These are phyloP conservation scores for Neosilurus hyrtlii DNA, from an alignment of 2,797 vertebrate genomes.

Conservation along the genomic window DNA sequence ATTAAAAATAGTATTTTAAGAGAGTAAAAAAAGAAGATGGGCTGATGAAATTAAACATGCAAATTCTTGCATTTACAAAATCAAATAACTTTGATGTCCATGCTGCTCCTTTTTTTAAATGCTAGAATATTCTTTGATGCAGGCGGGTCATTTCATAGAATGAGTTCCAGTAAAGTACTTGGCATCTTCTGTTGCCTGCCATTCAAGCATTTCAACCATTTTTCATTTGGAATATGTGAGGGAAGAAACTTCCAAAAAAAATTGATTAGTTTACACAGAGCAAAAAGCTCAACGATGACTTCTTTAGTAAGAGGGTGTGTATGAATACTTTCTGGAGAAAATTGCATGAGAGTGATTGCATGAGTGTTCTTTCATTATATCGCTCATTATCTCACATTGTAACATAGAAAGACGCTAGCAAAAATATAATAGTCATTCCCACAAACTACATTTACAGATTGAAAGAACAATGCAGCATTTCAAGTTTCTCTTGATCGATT, in stretches of 20 bases:
- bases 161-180: background rate
- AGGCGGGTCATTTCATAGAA: background rate
- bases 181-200: constrained; percentile 21
- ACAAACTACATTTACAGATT: background rate
- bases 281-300: constrained; percentile 28
- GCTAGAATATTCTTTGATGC: constrained; percentile 13
- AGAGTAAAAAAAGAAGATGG: background rate
- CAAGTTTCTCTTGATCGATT: background rate
- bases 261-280: constrained; percentile 31
- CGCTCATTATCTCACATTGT: background rate
- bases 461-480: background rate
- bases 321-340: constrained; percentile 30
- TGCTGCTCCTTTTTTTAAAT: background rate
- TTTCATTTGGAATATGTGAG: constrained; percentile 34
- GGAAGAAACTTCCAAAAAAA: constrained; percentile 27
- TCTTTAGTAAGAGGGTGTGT: constrained; percentile 14
- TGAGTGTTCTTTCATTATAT: background rate
- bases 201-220: constrained; percentile 29
- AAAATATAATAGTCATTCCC: background rate
- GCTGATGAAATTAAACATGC: background rate
- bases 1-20: background rate
- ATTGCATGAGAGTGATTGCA: background rate
- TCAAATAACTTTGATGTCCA: background rate
- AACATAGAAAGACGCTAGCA: background rate
- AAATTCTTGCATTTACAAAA: too few species aligned